phyloP scores from a whole-genome alignment of 2,113 vertebrate species.

The Leptocoma aspasia region DNA sequence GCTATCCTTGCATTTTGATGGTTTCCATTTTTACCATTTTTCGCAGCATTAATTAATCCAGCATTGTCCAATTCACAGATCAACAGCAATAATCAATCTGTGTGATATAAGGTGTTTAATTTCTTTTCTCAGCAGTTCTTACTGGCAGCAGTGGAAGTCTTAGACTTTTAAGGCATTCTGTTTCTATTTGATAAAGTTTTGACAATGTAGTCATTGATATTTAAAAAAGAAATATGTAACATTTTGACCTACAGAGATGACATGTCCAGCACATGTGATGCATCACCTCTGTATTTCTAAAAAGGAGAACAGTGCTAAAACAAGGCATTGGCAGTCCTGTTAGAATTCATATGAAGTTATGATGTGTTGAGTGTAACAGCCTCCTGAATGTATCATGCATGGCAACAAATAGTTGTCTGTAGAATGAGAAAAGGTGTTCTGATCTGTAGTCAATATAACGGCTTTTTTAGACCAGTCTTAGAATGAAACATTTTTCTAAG shows the following conservation, averaged over 20 bases:
- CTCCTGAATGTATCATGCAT: neutral
- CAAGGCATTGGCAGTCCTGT: neutral
- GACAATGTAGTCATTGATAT: neutral
- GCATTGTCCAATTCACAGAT: neutral
- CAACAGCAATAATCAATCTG: neutral
- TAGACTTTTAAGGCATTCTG: neutral
- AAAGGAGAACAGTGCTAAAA: neutral
- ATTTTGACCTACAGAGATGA: neutral
- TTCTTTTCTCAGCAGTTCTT: neutral
- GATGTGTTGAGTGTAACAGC: neutral
- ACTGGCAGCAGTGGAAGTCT: neutral
- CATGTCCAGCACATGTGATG: neutral
- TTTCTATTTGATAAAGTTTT: neutral
- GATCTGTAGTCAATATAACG: neutral
- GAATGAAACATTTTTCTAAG: neutral
- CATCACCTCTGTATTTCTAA: neutral
- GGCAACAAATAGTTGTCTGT: neutral
- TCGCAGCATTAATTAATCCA: neutral
- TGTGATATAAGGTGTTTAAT: neutral
- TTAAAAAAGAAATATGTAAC: neutral
- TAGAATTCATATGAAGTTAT: neutral
- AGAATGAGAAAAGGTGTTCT: neutral
- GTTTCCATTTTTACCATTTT: neutral
- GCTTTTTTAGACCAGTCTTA: neutral
- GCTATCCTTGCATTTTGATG: neutral